These are phyloP conservation scores for Albula glossodonta DNA, from an alignment of 2,113 vertebrate species.

Conservation along the genomic window DNA sequence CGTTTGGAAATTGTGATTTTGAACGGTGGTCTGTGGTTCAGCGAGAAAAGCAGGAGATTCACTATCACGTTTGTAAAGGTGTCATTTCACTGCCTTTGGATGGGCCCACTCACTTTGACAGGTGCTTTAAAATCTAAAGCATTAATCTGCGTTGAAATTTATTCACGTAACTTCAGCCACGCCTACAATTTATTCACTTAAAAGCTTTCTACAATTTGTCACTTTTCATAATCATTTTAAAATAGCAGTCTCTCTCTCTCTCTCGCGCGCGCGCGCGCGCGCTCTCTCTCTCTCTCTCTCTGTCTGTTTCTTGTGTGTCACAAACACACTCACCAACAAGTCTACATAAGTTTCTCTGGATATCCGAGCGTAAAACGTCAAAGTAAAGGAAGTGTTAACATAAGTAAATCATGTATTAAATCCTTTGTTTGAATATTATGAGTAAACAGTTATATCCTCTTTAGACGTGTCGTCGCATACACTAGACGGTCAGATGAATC, in stretches of 20 bases:
- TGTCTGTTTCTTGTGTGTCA: slow-evolving; percentile 5
- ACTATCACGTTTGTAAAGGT: no score
- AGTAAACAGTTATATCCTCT: slow-evolving; percentile 46
- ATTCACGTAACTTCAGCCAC: no score
- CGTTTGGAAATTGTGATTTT: background rate
- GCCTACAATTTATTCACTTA: no score
- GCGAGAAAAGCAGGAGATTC: no score
- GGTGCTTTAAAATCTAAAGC: background rate
- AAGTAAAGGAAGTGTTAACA: slow-evolving; percentile 35
- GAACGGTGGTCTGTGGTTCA: background rate
- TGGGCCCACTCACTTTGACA: background rate
- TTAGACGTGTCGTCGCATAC: slow-evolving; percentile 13
- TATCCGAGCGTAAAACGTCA: slow-evolving; percentile 15
- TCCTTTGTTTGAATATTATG: slow-evolving; percentile 41
- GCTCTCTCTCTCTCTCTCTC: slow-evolving; percentile 14
- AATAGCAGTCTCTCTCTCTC: background rate
- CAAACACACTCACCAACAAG: background rate
- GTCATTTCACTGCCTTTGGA: no score
- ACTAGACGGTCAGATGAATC: background rate
- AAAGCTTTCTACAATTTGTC: slow-evolving; percentile 14
- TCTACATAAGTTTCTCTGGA: slow-evolving; percentile 2
- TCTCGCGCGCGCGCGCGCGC: slow-evolving; percentile 13
- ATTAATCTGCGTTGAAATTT: background rate
- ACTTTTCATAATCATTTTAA: slow-evolving; percentile 2
- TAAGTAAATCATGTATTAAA: slow-evolving; percentile 44